These are phyloP conservation scores for Hippopotamyrus pictus DNA, from an alignment of 2,797 vertebrate species.

Conservation along the genomic window DNA sequence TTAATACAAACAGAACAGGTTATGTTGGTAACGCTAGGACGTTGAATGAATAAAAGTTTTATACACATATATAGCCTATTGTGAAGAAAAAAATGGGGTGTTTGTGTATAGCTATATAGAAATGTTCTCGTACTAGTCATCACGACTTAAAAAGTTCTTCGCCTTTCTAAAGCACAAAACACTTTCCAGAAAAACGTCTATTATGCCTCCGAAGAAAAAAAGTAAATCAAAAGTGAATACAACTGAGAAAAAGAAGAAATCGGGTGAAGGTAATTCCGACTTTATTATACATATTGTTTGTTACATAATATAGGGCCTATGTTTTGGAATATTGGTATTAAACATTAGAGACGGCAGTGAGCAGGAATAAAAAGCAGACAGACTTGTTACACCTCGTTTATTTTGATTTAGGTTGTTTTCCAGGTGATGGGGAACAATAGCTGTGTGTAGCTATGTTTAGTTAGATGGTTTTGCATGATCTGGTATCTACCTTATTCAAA, in stretches of 20 bases:
- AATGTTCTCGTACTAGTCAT: not conserved
- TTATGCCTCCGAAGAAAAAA: slow-evolving; percentile 62
- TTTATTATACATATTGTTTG: not conserved
- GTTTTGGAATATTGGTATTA: not conserved
- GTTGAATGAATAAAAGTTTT: not conserved
- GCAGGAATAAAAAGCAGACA: not conserved
- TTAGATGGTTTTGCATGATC: not conserved
- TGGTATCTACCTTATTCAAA: not conserved
- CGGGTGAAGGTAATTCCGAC: slow-evolving; percentile 42
- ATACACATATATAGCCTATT: not conserved
- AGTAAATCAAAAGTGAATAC: slow-evolving; percentile 49
- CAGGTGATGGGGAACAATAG: not conserved
- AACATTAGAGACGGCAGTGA: not conserved
- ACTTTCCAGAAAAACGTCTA: slow-evolving; percentile 4
- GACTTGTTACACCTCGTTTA: not conserved
- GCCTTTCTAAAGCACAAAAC: not conserved
- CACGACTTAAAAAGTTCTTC: not conserved
- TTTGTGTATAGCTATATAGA: not conserved
- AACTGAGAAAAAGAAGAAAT: slow-evolving; percentile 42
- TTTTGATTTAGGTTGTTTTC: not conserved
- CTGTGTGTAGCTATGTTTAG: not conserved
- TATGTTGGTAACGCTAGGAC: not conserved
- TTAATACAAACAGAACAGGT: slow-evolving; percentile 1
- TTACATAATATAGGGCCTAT: not conserved
- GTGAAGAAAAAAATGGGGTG: not conserved